Evolutionary conservation across 2,113 vertebrate species (phyloP), one percentile per base, ranked within the genome.

Genomic region (Petroica traversi): DNA sequence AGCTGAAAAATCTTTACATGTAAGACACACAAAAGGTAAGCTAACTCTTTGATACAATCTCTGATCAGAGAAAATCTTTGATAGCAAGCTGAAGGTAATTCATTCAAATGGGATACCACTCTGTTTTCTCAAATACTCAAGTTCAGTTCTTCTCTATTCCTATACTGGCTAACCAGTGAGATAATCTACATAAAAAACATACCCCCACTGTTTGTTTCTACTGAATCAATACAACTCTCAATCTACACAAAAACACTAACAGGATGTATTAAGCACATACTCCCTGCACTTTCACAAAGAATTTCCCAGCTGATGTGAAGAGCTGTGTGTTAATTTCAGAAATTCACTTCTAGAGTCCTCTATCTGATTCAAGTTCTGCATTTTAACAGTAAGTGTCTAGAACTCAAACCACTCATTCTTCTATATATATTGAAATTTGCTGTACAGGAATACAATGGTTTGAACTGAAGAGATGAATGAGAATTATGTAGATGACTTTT

Each of bases 111-210:
- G 17, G 33, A 33, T 76, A 83, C 49, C 33, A 88, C 61, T 93
- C 74, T 63, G 22, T 63, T 94, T 97, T 78, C 48, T 93, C 78
- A 95, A 89, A 94, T 41, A 63, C n/a, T 67, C 34, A 33, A 41
- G 43, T 67, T 82, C 79, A 87, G 31, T 41, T 96, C 41, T 89
- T 58, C 46, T 51, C 19, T 40, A 45, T 63, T 84, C 71, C 41
- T 77, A 24, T 23, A 38, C 9, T 82, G 68, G 63, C 49, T 77
- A 88, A 80, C 75, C 92, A 95, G 85, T 95, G 93, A 96, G 86
- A 80, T 92, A 93, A 97, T 96, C 91, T 96, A 77, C 91, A 93
- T 97, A 97, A 97, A 97, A 93, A 97, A 86, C 76, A 82, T 46
- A 52, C 29, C 6, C 74, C 78, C 82, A 80, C 68, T 93, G 72